Conservation (phyloP, 2,113 vertebrate species). For the Melanerpes formicivorus region DNA sequence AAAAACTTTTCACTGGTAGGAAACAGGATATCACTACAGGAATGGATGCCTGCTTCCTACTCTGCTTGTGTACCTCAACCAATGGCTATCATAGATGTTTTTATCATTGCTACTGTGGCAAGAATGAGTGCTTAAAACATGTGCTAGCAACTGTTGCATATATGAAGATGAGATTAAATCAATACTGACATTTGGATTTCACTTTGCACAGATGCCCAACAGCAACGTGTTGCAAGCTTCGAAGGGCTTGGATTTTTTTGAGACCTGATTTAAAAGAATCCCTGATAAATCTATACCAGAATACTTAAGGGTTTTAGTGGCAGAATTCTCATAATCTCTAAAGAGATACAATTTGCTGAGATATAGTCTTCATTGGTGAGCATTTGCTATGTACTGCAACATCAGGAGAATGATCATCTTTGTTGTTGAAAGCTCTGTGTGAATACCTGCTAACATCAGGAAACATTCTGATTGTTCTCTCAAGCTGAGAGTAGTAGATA, state of each 20-base stretch:
- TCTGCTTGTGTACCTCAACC: fast-evolving
- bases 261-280: neutral
- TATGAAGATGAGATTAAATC: neutral
- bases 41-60: neutral
- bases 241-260: fast-evolving
- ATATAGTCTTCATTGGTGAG: neutral
- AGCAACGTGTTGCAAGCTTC: neutral
- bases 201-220: neutral
- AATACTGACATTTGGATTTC: neutral
- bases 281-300: neutral
- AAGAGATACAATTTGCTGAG: neutral
- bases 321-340: neutral
- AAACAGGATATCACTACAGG: neutral
- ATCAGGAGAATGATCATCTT: neutral
- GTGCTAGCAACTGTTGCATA: neutral
- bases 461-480: neutral
- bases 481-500: neutral
- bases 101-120: neutral
- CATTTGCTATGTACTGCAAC: neutral
- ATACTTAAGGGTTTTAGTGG: neutral
- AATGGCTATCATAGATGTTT: neutral
- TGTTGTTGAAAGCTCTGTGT: neutral
- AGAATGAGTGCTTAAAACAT: neutral
- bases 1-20: neutral
- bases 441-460: neutral